Evolutionary conservation across 2,113 vertebrate genomes (phyloP).

Genomic region (Haliaeetus leucogaster): DNA sequence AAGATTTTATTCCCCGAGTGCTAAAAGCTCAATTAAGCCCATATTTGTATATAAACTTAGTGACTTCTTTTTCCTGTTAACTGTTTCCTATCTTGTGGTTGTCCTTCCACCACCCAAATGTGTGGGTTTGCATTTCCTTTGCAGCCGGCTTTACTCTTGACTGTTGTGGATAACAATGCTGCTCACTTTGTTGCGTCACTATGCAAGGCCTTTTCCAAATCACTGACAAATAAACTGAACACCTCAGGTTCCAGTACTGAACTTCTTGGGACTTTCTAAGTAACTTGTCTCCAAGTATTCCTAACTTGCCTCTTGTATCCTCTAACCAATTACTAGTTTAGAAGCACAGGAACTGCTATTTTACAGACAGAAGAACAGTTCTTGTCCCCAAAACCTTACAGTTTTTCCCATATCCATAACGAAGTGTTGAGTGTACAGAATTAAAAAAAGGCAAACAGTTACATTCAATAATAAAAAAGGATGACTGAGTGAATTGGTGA

Average conservation of each 20-base stretch:
- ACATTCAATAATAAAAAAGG: background rate
- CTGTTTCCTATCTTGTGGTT: background rate
- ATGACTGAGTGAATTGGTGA: background rate
- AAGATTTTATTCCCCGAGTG: background rate
- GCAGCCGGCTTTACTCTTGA: background rate
- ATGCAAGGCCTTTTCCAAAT: background rate
- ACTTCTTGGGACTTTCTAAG: background rate
- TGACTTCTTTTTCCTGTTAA: background rate
- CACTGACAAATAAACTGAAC: background rate
- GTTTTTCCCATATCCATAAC: background rate
- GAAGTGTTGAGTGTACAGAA: background rate
- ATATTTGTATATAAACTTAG: background rate
- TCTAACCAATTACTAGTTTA: background rate
- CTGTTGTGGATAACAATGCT: background rate
- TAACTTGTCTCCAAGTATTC: background rate
- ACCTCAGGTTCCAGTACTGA: background rate
- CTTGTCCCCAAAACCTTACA: background rate
- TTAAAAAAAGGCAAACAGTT: background rate
- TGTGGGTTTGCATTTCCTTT: background rate
- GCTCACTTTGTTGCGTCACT: background rate
- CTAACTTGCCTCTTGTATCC: background rate
- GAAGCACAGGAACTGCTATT: background rate
- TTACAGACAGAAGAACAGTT: background rate
- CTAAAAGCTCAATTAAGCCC: background rate
- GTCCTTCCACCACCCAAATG: fast-evolving